Conservation (phyloP, 2,113 vertebrate species). For the Calypte anna region DNA sequence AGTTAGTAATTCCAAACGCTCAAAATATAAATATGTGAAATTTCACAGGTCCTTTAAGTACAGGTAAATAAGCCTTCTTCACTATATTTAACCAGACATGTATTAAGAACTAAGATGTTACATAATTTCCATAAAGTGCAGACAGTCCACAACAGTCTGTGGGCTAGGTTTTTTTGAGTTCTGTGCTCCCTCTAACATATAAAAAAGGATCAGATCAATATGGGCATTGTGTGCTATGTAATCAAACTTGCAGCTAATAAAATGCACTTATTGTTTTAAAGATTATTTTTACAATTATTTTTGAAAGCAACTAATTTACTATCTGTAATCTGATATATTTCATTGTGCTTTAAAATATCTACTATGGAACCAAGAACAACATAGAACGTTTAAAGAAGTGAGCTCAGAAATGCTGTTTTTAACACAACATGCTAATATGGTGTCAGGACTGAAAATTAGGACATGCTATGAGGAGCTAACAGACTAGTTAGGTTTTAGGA, state of each 20-base stretch:
- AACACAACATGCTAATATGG: background rate
- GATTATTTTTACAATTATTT: background rate
- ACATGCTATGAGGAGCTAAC: background rate
- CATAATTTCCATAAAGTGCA: background rate
- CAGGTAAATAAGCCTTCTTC: background rate
- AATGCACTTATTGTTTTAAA: background rate
- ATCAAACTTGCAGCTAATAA: background rate
- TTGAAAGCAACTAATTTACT: background rate
- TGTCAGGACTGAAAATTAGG: conserved; percentile 15
- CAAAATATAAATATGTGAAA: background rate
- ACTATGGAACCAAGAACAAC: background rate
- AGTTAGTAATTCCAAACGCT: background rate
- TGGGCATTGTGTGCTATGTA: background rate
- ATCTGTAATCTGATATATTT: background rate
- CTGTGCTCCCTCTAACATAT: background rate
- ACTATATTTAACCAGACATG: background rate
- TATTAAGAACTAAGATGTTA: background rate
- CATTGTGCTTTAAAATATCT: background rate
- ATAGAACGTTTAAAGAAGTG: background rate
- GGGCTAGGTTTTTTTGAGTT: background rate
- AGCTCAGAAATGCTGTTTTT: background rate
- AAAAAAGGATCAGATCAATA: background rate
- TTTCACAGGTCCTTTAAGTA: background rate
- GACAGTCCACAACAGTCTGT: background rate
- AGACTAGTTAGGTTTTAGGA: background rate